A percentile compares a stretch with the other conserved stretches of the same genome.
Evolutionary conservation across 2,888 invertebrate species (phyloP).

Genomic region (Lycocerus yunnanus): DNA sequence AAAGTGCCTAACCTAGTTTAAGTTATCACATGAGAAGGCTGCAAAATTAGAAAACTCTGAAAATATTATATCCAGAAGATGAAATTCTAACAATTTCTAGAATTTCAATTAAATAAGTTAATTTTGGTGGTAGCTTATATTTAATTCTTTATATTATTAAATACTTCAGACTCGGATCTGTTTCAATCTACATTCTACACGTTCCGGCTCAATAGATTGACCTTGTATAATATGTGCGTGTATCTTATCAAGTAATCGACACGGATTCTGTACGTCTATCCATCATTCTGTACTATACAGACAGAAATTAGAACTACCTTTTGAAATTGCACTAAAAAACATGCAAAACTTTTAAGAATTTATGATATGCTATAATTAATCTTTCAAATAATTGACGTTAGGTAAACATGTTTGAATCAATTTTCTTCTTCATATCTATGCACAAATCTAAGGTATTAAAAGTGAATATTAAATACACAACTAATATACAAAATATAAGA

Average conservation of each 20-base stretch:
- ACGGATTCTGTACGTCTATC: conserved; percentile 20
- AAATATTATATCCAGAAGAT: background rate
- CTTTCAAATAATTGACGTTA: conserved; percentile 1
- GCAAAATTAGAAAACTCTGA: background rate
- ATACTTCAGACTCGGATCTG: background rate
- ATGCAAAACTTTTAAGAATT: background rate
- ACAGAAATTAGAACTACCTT: conserved; percentile 14
- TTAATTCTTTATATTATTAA: background rate
- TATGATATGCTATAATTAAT: background rate
- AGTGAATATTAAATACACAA: no score
- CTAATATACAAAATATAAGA: no score
- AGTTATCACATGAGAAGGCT: background rate
- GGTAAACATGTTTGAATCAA: background rate
- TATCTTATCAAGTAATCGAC: conserved; percentile 19
- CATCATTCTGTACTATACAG: conserved; percentile 15
- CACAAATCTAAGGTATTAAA: background rate
- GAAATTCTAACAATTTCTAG: background rate
- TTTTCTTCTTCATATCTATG: background rate
- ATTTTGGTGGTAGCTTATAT: background rate
- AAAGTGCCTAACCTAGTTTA: background rate
- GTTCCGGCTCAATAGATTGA: conserved; percentile 10
- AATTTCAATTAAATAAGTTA: background rate
- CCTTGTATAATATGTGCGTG: conserved; percentile 16
- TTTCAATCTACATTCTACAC: background rate
- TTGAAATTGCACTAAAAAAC: conserved; percentile 5